Conservation (phyloP, 2,113 vertebrate genomes). For the Cyphomyrus discorhynchus region DNA sequence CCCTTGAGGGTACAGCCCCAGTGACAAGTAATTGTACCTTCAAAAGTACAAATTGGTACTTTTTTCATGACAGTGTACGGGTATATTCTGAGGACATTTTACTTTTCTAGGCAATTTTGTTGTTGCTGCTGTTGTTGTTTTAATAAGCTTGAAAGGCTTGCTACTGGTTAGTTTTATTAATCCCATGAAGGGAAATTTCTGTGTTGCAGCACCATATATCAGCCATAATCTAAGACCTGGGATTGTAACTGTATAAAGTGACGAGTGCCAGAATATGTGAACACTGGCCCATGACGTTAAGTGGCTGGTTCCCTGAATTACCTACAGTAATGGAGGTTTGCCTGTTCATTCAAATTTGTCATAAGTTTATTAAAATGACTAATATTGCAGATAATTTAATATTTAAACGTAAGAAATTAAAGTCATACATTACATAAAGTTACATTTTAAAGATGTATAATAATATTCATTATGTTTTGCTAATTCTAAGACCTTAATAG, state of each 20-base stretch:
- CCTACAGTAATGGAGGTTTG: background rate
- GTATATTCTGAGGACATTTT: background rate
- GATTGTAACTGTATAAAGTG: background rate
- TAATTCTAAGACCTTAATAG: background rate
- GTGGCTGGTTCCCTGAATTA: background rate
- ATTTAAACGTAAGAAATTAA: background rate
- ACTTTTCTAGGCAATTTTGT: background rate
- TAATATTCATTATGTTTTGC: background rate
- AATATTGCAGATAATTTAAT: background rate
- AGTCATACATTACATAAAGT: background rate
- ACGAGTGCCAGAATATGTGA: background rate
- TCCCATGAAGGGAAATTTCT: background rate
- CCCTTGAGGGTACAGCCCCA: background rate
- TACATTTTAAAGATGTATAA: background rate
- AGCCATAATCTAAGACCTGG: background rate
- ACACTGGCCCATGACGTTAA: background rate
- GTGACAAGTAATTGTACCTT: background rate
- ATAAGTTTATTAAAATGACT: background rate
- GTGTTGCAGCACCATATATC: background rate
- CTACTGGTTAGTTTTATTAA: background rate
- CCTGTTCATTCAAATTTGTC: background rate
- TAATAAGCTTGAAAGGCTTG: background rate
- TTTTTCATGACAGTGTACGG: background rate
- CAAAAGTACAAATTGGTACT: background rate
- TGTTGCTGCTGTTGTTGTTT: background rate